These are phyloP conservation scores for Drosophila peninsularis DNA, from an alignment of 2,888 invertebrate species.

Conservation along the genomic window DNA sequence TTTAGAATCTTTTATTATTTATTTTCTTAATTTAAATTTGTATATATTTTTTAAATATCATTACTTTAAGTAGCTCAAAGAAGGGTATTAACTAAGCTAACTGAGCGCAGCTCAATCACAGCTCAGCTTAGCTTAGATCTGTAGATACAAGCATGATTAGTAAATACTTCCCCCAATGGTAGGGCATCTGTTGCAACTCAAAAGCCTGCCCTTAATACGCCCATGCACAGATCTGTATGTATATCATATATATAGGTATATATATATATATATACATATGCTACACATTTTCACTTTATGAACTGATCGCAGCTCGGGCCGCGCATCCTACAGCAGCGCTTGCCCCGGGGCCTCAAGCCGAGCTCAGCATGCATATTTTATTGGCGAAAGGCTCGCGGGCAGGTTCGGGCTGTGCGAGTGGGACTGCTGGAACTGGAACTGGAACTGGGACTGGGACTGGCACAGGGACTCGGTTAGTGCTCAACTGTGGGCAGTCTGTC, in stretches of 20 bases:
- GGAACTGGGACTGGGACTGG: conserved; percentile 26
- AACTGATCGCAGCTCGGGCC: conserved; percentile 32
- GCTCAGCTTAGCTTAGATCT: background rate
- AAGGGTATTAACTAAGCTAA: too few species aligned
- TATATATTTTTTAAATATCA: too few species aligned
- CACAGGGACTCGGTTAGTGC: conserved; percentile 8
- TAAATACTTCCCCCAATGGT: background rate
- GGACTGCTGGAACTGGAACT: conserved; percentile 22
- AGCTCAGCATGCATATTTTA: conserved; percentile 74
- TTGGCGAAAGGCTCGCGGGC: conserved; percentile 66
- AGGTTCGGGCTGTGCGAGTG: conserved; percentile 39
- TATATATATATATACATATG: conserved; percentile 48
- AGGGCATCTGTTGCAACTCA: conserved; percentile 20
- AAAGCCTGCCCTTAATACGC: background rate
- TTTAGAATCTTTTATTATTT: too few species aligned
- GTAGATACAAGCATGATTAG: background rate
- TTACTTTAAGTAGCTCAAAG: too few species aligned
- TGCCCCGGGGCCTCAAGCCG: conserved; percentile 58
- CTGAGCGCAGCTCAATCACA: background rate
- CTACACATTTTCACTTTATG: conserved; percentile 72
- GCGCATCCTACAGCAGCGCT: conserved; percentile 30
- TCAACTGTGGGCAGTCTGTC: conserved; percentile 61
- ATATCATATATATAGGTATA: conserved; percentile 15
- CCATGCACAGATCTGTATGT: conserved; percentile 12
- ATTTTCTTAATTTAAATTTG: too few species aligned